Percentiles rank a stretch among this genome's conserved stretches.
Evolutionary conservation across 2,113 vertebrate species (phyloP).

Genomic region (Narcine bancroftii): DNA sequence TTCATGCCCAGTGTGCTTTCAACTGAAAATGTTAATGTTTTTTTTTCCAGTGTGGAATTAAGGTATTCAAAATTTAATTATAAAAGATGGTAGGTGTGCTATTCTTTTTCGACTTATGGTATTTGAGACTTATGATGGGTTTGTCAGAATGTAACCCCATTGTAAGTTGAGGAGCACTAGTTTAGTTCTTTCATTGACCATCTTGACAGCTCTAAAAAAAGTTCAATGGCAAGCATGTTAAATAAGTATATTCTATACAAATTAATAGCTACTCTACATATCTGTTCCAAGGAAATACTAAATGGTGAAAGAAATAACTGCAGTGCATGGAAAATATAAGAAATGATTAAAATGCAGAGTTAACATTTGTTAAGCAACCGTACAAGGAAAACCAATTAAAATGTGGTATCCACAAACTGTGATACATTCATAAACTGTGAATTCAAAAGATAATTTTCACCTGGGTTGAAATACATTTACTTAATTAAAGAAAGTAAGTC

Average conservation of each 20-base stretch:
- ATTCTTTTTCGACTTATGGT: too few species aligned
- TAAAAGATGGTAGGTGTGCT: too few species aligned
- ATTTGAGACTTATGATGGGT: too few species aligned
- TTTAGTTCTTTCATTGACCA: constrained; percentile 5
- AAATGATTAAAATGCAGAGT: constrained; percentile 32
- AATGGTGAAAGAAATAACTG: not conserved
- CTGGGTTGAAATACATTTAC: constrained; percentile 30
- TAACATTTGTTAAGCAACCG: constrained; percentile 35
- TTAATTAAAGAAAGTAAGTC: constrained; percentile 23
- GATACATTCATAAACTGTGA: constrained; percentile 36
- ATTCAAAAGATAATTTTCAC: constrained; percentile 38
- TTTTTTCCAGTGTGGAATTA: too few species aligned
- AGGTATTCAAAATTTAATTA: too few species aligned
- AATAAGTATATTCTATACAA: not conserved
- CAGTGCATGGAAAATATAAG: constrained; percentile 11
- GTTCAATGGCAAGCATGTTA: not conserved
- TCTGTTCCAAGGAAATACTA: not conserved
- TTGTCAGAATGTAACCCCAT: too few species aligned
- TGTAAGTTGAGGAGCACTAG: too few species aligned
- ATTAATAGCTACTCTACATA: not conserved
- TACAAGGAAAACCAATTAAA: constrained; percentile 36
- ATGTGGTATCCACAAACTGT: constrained; percentile 36
- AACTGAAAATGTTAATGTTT: too few species aligned
- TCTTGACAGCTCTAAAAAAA: too few species aligned
- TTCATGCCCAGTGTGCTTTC: too few species aligned